A percentile compares a stretch with the other conserved stretches of the same genome.
Conservation (phyloP, 2,113 vertebrate genomes). For the Mohoua ochrocephala region DNA sequence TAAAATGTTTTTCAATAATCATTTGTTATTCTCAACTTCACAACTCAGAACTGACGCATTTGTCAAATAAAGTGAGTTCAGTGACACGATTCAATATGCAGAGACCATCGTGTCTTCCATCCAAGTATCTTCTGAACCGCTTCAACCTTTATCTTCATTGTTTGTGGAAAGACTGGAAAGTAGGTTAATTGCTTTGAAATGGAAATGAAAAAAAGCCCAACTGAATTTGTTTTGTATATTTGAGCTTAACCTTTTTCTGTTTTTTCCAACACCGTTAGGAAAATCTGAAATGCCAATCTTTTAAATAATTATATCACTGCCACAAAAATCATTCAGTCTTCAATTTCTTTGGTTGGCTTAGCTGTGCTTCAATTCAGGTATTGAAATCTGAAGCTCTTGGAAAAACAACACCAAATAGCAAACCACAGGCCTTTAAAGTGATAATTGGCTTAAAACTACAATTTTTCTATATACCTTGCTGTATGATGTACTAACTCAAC, state of each 20-base stretch:
- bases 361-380: not conserved
- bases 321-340: slow-evolving; percentile 57
- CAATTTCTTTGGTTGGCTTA: slow-evolving; percentile 44
- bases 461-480: not conserved
- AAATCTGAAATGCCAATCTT: slow-evolving; percentile 62
- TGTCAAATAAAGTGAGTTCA: not conserved
- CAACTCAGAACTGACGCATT: not conserved
- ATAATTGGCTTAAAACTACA: not conserved
- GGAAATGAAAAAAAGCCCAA: not conserved
- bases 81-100: not conserved
- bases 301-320: slow-evolving; percentile 51
- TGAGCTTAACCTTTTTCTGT: slow-evolving; percentile 37
- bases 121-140: slow-evolving; percentile 16
- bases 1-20: not conserved
- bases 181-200: slow-evolving; percentile 25
- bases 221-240: slow-evolving; percentile 27
- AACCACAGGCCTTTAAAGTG: not conserved
- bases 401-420: not conserved
- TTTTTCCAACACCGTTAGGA: slow-evolving; percentile 58
- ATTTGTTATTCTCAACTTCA: not conserved
- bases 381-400: slow-evolving; percentile 13
- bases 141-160: slow-evolving; percentile 30
- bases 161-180: slow-evolving; percentile 54
- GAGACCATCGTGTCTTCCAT: not conserved
- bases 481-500: not conserved